phyloP scores from a whole-genome alignment of 2,888 invertebrate genomes.

The Sarcophaga subvicina region DNA sequence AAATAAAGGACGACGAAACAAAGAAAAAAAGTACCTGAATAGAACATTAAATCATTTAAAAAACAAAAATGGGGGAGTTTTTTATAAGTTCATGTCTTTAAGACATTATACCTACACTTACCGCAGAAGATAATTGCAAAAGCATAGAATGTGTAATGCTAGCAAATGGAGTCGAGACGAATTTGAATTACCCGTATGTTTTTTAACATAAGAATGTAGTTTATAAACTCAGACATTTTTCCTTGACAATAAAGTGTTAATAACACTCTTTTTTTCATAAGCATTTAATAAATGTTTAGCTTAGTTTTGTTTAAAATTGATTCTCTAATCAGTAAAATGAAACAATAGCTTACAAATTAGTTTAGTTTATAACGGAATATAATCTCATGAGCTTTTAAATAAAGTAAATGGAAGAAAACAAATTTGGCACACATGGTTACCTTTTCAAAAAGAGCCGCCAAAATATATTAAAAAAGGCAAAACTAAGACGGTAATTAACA shows the following conservation, averaged over 20 bases:
- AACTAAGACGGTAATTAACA: constrained; percentile 67
- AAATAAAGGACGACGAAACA: not conserved
- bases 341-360: no score
- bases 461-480: constrained; percentile 45
- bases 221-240: not conserved
- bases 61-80: not conserved
- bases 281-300: no score
- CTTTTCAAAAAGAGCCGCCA: constrained; percentile 63
- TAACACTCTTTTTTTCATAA: no score
- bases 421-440: not conserved
- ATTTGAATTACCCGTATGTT: not conserved
- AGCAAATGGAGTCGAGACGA: not conserved
- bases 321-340: no score
- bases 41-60: constrained; percentile 5
- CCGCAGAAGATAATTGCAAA: not conserved
- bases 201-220: not conserved
- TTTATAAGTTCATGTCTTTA: constrained; percentile 22
- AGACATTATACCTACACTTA: constrained; percentile 16
- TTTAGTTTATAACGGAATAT: constrained; percentile 12
- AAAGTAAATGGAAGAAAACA: no score
- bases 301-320: no score
- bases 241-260: not conserved
- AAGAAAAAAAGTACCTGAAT: constrained; percentile 1
- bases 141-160: not conserved
- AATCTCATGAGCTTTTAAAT: constrained; percentile 45